Evolutionary conservation across 1,140 invertebrate species (phyloP).

Genomic region (Zaprionus vittiger): DNA sequence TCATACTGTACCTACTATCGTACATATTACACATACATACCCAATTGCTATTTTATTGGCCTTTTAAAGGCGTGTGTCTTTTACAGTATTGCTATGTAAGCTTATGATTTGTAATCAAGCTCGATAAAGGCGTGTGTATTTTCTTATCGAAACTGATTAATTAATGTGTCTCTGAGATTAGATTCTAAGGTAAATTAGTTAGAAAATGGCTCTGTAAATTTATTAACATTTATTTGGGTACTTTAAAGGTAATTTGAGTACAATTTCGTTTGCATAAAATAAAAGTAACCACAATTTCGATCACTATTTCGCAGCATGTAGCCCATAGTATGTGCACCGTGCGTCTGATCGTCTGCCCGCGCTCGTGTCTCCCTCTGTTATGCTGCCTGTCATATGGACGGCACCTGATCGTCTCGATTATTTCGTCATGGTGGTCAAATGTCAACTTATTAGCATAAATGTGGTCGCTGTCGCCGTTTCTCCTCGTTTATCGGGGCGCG

Average conservation of each 20-base stretch:
- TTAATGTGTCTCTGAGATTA: not conserved
- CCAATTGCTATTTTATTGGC: not conserved
- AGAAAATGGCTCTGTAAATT: not conserved
- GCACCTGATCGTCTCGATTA: conserved; percentile 76
- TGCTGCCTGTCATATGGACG: conserved; percentile 60
- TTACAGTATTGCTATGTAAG: not conserved
- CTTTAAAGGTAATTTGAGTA: not conserved
- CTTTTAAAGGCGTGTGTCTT: not conserved
- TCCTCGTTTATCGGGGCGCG: conserved; percentile 54
- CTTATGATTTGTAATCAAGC: not conserved
- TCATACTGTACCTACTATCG: too few species aligned
- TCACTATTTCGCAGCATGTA: not conserved
- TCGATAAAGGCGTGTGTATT: not conserved
- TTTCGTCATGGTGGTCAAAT: conserved; percentile 83
- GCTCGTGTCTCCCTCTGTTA: not conserved
- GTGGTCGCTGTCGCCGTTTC: conserved; percentile 58
- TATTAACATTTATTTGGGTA: not conserved
- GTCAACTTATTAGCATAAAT: conserved; percentile 83
- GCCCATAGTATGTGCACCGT: not conserved
- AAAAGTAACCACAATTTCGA: not conserved
- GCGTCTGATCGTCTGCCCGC: not conserved
- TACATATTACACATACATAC: not conserved
- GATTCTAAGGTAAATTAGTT: not conserved
- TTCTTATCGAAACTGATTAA: not conserved
- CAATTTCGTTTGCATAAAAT: not conserved